These are phyloP conservation scores for Gadopsis bispinosus DNA, from an alignment of 2,797 vertebrate genomes.

Conservation along the genomic window DNA sequence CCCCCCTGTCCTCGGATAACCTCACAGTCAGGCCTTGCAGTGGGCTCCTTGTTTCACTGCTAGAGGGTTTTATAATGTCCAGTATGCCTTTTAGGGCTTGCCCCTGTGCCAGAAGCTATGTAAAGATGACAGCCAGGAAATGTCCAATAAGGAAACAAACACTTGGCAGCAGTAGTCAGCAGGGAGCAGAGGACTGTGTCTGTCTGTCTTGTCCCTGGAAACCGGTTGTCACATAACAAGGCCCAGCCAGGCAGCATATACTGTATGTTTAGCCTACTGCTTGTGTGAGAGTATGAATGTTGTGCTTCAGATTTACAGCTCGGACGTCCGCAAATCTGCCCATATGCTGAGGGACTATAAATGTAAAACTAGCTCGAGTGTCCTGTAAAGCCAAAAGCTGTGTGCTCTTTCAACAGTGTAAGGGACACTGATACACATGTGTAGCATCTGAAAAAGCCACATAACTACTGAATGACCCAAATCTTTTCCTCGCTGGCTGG, in stretches of 20 bases:
- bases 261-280: slow-evolving; percentile 25
- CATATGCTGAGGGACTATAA: not conserved
- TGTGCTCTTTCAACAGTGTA: not conserved
- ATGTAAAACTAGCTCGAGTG: not conserved
- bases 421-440: slow-evolving; percentile 19
- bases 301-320: slow-evolving; percentile 17
- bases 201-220: slow-evolving; percentile 47
- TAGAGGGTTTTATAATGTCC: slow-evolving; percentile 65
- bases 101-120: slow-evolving; percentile 66
- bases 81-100: slow-evolving; percentile 71
- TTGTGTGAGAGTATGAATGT: slow-evolving; percentile 12
- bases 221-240: slow-evolving; percentile 47
- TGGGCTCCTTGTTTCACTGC: slow-evolving; percentile 41
- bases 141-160: slow-evolving; percentile 73
- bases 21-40: slow-evolving; percentile 45
- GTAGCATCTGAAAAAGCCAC: slow-evolving; percentile 42
- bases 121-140: slow-evolving; percentile 77
- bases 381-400: not conserved
- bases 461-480: not conserved
- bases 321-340: not conserved
- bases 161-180: slow-evolving; percentile 54
- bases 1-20: slow-evolving; percentile 65
- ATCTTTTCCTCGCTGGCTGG: slow-evolving; percentile 20
- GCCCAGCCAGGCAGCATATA: slow-evolving; percentile 35
- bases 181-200: slow-evolving; percentile 55